Evolutionary conservation across 2,888 invertebrate species (phyloP).

Genomic region (Tetranychus piercei): DNA sequence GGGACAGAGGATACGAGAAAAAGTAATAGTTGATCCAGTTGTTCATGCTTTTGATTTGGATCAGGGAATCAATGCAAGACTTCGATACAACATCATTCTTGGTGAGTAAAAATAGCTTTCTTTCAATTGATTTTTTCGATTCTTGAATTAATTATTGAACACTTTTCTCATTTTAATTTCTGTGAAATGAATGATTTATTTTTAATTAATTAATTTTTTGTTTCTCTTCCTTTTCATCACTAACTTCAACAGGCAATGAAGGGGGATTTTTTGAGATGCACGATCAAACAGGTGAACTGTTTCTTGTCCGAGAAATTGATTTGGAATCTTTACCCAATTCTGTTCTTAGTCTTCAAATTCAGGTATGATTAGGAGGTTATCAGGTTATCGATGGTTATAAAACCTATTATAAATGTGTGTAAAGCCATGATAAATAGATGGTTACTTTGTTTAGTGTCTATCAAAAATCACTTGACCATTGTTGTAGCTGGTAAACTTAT

Average conservation of each 20-base stretch:
- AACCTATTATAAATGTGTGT: not conserved
- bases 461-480: too few relatives aligned
- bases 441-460: too few relatives aligned
- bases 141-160: not conserved
- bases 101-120: conserved; percentile 32
- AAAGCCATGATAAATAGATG: too few relatives aligned
- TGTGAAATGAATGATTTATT: not conserved
- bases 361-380: conserved; percentile 23
- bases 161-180: not conserved
- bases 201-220: not conserved
- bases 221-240: not conserved
- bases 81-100: conserved; percentile 57
- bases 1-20: conserved; percentile 52
- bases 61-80: conserved; percentile 48
- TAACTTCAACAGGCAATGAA: conserved; percentile 43
- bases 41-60: conserved; percentile 65
- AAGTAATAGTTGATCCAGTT: conserved; percentile 48
- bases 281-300: conserved; percentile 52
- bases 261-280: conserved; percentile 54
- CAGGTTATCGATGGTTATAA: not conserved
- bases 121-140: not conserved
- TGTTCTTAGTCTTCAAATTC: conserved; percentile 39
- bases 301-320: conserved; percentile 59
- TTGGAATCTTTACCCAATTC: conserved; percentile 42
- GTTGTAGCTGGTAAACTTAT: too few relatives aligned